Evolutionary conservation across 2,113 vertebrate species (phyloP).

Genomic region (Salvelinus namaycush): DNA sequence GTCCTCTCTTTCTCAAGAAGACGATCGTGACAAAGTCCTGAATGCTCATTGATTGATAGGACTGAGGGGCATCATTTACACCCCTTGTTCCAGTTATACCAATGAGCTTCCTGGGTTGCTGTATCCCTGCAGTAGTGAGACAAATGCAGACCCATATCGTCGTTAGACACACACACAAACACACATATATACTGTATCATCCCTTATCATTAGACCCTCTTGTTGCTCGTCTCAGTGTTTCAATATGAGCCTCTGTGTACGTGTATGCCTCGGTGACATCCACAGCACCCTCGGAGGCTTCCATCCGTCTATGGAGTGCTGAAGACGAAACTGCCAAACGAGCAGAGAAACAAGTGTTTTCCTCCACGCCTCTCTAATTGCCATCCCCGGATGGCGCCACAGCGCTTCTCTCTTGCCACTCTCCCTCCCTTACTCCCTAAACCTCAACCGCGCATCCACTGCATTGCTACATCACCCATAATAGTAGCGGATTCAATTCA

Average conservation of each 20-base stretch:
- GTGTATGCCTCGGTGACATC: constrained; percentile 19
- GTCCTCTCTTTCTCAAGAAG: too few species aligned
- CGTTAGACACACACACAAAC: not conserved
- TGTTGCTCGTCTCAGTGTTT: constrained; percentile 12
- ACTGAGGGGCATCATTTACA: constrained; percentile 33
- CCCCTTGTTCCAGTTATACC: too few species aligned
- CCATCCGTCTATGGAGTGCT: not conserved
- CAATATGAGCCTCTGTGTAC: constrained; percentile 11
- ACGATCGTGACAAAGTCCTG: too few species aligned
- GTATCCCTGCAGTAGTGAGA: constrained; percentile 13
- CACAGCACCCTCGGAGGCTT: not conserved
- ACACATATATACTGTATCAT: too few species aligned
- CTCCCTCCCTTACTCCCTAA: not conserved
- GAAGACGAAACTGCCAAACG: not conserved
- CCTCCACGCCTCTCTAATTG: constrained; percentile 19
- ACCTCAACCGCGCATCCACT: not conserved
- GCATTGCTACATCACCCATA: constrained; percentile 34
- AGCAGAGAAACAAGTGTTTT: constrained; percentile 22
- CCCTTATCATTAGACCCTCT: constrained; percentile 29
- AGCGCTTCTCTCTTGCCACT: not conserved
- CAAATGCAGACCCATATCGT: constrained; percentile 34
- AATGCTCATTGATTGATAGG: not conserved
- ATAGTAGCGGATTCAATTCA: constrained; percentile 64
- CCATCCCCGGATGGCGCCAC: not conserved
- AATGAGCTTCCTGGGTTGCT: constrained; percentile 37